Base-by-base conservation (phyloP, 2,797 vertebrate species). In the Melopsittacus undulatus region DNA sequence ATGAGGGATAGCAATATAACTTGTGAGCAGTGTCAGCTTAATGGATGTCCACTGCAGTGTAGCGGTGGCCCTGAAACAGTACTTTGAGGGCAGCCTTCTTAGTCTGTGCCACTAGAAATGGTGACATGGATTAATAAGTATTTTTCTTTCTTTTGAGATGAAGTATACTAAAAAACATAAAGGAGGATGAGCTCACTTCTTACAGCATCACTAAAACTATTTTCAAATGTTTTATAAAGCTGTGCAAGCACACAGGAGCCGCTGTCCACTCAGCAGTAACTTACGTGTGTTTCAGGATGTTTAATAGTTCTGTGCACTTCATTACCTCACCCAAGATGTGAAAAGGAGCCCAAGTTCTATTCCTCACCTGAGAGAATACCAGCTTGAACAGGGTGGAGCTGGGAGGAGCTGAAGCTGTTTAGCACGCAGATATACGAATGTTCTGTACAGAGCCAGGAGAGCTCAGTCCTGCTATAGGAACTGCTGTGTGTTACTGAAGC, bases 371-470 rank as follows among this genome's bases (percentile, higher is more conserved):
- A 18, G 80, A 77, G 11, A 42, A 74, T 18, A 13, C 42, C 38
- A 80, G 48, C 26, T 68, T 16, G 73, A n/a, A 56, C 0, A 7
- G 21, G 16, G 26, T 36, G 66, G 24, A 77, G 40, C 18, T 38
- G 36, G 14, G 61, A 95, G 43, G 54, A 77, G 43, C 29, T 57
- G 74, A 91, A 79, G 70, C 10, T 20, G 5, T 82, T 79, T 70
- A 67, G n/a, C 54, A 52, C 11, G 7, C 3, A 52, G 36, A 4
- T 57, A n/a, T 0, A 0, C 7, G 21, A 0, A 0, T 51, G 12
- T 64, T 64, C 64, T 48, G 27, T 42, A 52, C 45, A 72, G 45
- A 48, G 51, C 23, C 46, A 64, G 48, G 45, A 61, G 16, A 76
- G n/a, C 22, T 87, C n/a, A 46, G 54, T 29, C 18, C 51, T 42